Base-by-base conservation (phyloP, 2,797 vertebrate species). In the Pipistrellus pygmaeus region DNA sequence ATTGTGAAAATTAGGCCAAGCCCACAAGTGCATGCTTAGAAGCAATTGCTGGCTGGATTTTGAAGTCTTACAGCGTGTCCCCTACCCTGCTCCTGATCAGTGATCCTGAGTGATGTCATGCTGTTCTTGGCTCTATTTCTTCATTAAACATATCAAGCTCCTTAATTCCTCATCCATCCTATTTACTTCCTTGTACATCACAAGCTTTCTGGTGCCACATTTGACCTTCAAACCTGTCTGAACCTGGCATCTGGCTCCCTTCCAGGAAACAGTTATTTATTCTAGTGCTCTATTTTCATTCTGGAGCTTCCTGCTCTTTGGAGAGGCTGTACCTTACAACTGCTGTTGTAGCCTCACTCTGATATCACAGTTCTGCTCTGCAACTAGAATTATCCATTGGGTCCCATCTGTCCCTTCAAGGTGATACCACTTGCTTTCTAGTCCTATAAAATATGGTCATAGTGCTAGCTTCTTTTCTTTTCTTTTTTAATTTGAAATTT, bases 401-500 rank as follows among this genome's bases (percentile, higher is more conserved):
- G 77, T 35, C 12, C 77, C 62, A 78, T 83, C 75, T 92, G 48
- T 71, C 6, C 69, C 32, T 78, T 32, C 57, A 88, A 38, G 38
- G 21, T 92, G 73, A n/a, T 4, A 55, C 5, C 46, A 60, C 53
- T 91, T 95, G 53, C 53, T 93, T 93, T 78, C 35, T 20, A 86
- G 1, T 80, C 27, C 73, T 83, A 14, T 72, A 71, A 95, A 90
- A 78, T 15, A 48, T 62, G 46, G 85, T 62, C 51, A 44, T 20
- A 60, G 38, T 51, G 38, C 23, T 77, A 83, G 57, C 25, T 60
- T 71, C 57, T 85, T 82, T 85, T 75, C 90, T 91, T 32, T 91
- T 32, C 55, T 85, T 89, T 78, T 62, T 62, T 85, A 86, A 78
- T 88, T 78, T 85, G n/a, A 7, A 32, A 95, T 89, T 95, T 84